Conservation (phyloP, 2,888 invertebrate species). For the Caenorhabditis japonica region DNA sequence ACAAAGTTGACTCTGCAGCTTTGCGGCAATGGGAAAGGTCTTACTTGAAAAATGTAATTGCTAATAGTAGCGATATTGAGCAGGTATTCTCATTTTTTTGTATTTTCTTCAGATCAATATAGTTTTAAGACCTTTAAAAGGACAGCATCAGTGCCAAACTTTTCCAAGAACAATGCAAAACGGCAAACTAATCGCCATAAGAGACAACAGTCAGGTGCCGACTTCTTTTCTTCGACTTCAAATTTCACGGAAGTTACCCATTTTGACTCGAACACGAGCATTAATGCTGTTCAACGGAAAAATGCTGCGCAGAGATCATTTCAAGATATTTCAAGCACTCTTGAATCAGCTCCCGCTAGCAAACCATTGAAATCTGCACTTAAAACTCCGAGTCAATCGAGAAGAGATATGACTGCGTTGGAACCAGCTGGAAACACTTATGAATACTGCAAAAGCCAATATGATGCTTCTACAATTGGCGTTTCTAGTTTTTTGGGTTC, state of each 20-base stretch:
- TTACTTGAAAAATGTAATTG: constrained; percentile 60
- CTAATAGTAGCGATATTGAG: constrained; percentile 23
- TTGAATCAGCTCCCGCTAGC: constrained; percentile 27
- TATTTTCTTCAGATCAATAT: too few relatives aligned
- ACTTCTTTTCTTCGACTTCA: constrained; percentile 60
- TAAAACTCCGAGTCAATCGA: constrained; percentile 47
- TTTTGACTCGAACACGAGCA: constrained; percentile 52
- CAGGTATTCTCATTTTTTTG: too few relatives aligned
- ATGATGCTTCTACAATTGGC: constrained; percentile 41
- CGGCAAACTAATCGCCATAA: constrained; percentile 19
- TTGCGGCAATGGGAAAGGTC: constrained; percentile 73
- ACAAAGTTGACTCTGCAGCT: constrained; percentile 71
- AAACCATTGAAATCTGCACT: constrained; percentile 61
- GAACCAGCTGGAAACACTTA: constrained; percentile 52
- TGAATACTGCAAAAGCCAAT: constrained; percentile 48
- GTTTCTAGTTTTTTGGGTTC: constrained; percentile 58
- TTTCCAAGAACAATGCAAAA: constrained; percentile 61
- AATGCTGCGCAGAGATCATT: constrained; percentile 47
- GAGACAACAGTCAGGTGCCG: constrained; percentile 36
- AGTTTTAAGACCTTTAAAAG: constrained; percentile 64
- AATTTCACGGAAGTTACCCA: constrained; percentile 59
- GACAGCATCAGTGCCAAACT: constrained; percentile 72
- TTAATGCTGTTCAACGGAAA: constrained; percentile 54
- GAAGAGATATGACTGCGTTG: constrained; percentile 24
- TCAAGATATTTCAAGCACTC: constrained; percentile 43